A percentile compares a stretch with the other conserved stretches of the same genome.
Conservation (phyloP, 2,888 invertebrate genomes). For the Chelonus formosanus region DNA sequence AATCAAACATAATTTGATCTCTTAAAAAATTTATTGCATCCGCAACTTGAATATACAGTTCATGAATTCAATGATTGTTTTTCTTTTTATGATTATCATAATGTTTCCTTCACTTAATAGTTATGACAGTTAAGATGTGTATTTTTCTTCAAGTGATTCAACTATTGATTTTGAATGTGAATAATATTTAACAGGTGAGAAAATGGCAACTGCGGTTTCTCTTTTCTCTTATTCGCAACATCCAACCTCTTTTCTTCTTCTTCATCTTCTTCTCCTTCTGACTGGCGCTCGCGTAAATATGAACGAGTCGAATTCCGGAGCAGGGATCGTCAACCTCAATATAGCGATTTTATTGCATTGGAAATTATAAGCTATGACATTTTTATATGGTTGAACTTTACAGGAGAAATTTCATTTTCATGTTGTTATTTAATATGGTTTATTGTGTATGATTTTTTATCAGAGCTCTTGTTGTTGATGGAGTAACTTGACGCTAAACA, state of each 20-base stretch:
- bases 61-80: too few species aligned
- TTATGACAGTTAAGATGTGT: too few species aligned
- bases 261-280: conserved; percentile 28
- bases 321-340: conserved; percentile 56
- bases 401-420: not conserved
- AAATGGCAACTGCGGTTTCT: conserved; percentile 48
- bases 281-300: conserved; percentile 56
- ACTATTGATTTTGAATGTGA: not conserved
- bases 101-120: not conserved
- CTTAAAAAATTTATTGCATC: too few species aligned
- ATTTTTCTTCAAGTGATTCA: too few species aligned
- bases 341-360: not conserved
- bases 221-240: conserved; percentile 5
- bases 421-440: not conserved
- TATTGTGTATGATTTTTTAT: not conserved
- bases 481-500: too few species aligned
- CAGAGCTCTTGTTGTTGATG: too few species aligned
- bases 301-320: conserved; percentile 60
- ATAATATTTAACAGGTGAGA: conserved; percentile 57
- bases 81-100: conserved; percentile 10
- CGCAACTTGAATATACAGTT: too few species aligned
- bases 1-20: too few species aligned
- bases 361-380: not conserved
- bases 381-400: not conserved
- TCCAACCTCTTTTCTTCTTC: conserved; percentile 7